Percentiles rank a stretch among this genome's conserved stretches.
These are phyloP conservation scores for Sinella curviseta DNA, from an alignment of 1,140 invertebrate genomes.

Conservation along the genomic window DNA sequence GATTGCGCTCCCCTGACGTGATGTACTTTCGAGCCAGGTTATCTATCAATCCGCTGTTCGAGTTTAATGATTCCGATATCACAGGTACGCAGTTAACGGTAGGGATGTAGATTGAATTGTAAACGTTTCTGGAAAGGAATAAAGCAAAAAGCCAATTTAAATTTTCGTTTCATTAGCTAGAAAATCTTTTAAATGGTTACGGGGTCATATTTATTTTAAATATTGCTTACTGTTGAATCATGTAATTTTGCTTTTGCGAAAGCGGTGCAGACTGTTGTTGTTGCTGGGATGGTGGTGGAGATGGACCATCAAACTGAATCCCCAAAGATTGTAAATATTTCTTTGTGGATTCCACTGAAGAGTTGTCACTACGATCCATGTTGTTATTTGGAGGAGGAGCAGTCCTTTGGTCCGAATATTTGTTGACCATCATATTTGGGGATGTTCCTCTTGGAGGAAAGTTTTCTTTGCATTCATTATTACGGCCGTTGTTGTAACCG, in stretches of 20 bases:
- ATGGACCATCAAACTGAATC: constrained; percentile 9
- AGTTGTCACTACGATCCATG: not conserved
- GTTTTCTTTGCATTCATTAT: not conserved
- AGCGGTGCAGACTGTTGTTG: not conserved
- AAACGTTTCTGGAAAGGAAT: constrained; percentile 35
- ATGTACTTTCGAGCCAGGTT: constrained; percentile 31
- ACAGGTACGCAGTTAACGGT: constrained; percentile 25
- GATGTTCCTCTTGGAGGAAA: not conserved
- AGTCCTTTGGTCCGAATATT: not conserved
- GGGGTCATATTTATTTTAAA: no score
- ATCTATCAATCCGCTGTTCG: constrained; percentile 11
- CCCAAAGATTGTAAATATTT: constrained; percentile 30
- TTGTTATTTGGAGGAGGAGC: not conserved
- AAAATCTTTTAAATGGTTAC: no score
- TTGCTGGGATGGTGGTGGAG: no score
- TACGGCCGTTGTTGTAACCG: no score
- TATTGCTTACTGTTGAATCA: constrained; percentile 42
- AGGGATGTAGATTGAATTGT: constrained; percentile 41
- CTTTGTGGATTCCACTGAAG: not conserved
- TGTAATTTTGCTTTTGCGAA: constrained; percentile 17
- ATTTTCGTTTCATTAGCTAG: no score
- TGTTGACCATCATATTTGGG: not conserved
- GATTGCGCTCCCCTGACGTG: constrained; percentile 4
- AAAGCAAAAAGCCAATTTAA: no score
- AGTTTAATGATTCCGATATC: constrained; percentile 18